Conservation (phyloP, 2,888 invertebrate genomes). For the Dynastes tityus region DNA sequence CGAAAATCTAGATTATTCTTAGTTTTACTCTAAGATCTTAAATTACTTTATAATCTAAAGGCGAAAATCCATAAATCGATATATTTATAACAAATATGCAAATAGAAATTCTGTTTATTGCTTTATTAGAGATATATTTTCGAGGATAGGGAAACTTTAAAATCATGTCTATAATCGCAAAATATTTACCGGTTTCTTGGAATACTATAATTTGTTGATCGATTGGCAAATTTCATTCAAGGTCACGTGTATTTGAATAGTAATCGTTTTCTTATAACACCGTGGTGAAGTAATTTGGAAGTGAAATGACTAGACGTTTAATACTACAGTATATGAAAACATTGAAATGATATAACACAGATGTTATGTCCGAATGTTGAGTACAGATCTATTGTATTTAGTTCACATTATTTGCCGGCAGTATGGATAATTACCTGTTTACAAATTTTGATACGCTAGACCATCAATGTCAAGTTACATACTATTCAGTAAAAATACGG, state of each 20-base stretch:
- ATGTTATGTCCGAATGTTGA: background rate
- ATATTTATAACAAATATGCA: too few species aligned
- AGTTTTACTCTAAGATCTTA: too few species aligned
- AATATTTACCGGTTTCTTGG: background rate
- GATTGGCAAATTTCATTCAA: background rate
- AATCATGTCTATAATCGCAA: background rate
- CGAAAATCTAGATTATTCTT: too few species aligned
- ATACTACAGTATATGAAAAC: background rate
- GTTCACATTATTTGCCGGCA: conserved; percentile 42
- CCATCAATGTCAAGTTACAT: conserved; percentile 45
- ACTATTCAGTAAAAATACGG: conserved; percentile 32
- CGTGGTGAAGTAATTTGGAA: background rate
- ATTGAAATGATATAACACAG: conserved; percentile 10
- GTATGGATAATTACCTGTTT: conserved; percentile 46
- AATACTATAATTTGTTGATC: conserved; percentile 3
- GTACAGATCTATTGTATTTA: conserved; percentile 30
- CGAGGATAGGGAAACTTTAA: background rate
- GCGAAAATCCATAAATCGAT: too few species aligned
- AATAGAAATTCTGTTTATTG: background rate
- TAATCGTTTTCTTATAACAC: background rate
- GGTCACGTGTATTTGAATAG: background rate
- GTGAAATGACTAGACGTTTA: background rate
- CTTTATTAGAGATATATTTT: background rate
- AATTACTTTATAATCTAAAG: too few species aligned
- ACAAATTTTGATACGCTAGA: conserved; percentile 40